Percentiles rank a stretch among this genome's conserved stretches.
Evolutionary conservation across 2,888 invertebrate genomes (phyloP).

Genomic region (Mimas tiliae): DNA sequence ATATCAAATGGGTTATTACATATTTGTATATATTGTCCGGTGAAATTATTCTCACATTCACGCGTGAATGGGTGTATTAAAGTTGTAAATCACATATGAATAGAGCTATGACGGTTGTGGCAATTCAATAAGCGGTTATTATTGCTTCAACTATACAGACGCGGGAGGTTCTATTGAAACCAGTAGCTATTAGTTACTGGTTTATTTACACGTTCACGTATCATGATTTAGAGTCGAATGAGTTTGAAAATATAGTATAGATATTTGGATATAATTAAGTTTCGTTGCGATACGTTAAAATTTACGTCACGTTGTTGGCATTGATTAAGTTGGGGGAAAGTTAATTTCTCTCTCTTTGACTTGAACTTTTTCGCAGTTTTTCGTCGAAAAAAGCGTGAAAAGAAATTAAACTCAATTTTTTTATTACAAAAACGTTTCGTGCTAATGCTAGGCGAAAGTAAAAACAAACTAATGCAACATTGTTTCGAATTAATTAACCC

Average conservation of each 20-base stretch:
- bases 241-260: not conserved
- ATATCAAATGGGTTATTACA: constrained; percentile 40
- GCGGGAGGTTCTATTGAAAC: constrained; percentile 10
- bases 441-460: no score
- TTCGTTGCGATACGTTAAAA: not conserved
- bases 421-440: no score
- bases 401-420: no score
- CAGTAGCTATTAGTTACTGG: constrained; percentile 9
- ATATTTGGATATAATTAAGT: constrained; percentile 1
- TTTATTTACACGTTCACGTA: constrained; percentile 8
- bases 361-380: not conserved
- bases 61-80: constrained; percentile 1
- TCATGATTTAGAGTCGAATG: not conserved
- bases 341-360: not conserved
- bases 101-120: constrained; percentile 14
- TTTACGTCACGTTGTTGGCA: not conserved
- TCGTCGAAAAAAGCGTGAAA: no score
- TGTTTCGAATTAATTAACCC: no score
- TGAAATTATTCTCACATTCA: constrained; percentile 9
- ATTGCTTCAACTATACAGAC: constrained; percentile 5
- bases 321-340: constrained; percentile 6
- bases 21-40: constrained; percentile 3
- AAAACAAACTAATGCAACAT: not conserved
- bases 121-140: constrained; percentile 17
- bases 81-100: constrained; percentile 22